phyloP scores from a whole-genome alignment of 2,888 invertebrate genomes.

The Cynaeus angustus region DNA sequence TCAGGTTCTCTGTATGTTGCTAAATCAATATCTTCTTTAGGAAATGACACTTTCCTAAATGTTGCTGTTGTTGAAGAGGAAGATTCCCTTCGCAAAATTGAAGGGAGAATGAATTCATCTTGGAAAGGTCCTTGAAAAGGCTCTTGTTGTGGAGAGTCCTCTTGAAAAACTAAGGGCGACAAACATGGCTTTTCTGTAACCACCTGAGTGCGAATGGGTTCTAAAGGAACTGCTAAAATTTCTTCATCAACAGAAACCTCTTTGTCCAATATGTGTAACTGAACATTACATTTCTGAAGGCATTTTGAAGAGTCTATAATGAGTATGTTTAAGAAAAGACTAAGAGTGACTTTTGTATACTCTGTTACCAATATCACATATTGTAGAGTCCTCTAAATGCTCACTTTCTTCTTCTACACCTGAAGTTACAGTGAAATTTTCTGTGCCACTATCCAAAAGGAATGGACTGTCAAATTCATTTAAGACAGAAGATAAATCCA shows the following conservation, averaged over 20 bases:
- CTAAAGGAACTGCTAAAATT: constrained; percentile 59
- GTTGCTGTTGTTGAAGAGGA: constrained; percentile 35
- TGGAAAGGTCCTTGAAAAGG: constrained; percentile 44
- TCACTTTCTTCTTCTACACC: constrained; percentile 61
- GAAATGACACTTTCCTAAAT: constrained; percentile 60
- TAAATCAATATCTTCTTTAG: constrained; percentile 55
- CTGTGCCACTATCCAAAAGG: constrained; percentile 64
- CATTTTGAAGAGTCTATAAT: constrained; percentile 42
- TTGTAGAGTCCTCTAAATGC: constrained; percentile 59
- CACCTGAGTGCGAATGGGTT: constrained; percentile 53
- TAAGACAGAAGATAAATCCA: constrained; percentile 60
- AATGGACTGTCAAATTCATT: constrained; percentile 62
- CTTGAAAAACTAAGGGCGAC: background rate
- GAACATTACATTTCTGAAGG: constrained; percentile 25
- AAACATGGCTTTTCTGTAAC: background rate
- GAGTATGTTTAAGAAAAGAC: background rate
- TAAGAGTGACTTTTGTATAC: background rate
- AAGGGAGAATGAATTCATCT: constrained; percentile 48
- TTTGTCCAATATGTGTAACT: constrained; percentile 58
- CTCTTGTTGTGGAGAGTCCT: constrained; percentile 47
- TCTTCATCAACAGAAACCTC: constrained; percentile 64
- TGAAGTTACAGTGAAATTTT: constrained; percentile 62
- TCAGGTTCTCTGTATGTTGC: constrained; percentile 62
- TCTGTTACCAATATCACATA: constrained; percentile 58
- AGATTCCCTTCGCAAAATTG: constrained; percentile 60